Evolutionary conservation across 2,797 vertebrate species (phyloP).

Genomic region (Megaceryle alcyon): DNA sequence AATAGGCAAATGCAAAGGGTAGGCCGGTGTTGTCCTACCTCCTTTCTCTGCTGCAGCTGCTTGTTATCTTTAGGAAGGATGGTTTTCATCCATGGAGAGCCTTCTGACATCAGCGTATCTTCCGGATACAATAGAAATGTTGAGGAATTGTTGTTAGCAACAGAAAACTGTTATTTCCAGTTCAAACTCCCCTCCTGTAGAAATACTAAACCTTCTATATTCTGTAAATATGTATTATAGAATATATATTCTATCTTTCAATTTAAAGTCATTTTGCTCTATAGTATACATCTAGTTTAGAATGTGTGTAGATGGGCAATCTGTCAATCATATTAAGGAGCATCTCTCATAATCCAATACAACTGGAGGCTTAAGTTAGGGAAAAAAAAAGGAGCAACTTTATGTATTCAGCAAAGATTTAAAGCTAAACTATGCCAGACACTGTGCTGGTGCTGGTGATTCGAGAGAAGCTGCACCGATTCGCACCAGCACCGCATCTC

Average conservation of each 20-base stretch:
- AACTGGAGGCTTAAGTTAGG: background rate
- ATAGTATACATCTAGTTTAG: background rate
- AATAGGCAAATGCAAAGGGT: background rate
- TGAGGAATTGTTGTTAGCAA: background rate
- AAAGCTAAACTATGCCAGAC: too few species aligned
- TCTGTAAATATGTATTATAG: background rate
- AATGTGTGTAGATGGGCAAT: slow-evolving; percentile 48
- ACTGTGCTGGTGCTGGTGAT: background rate
- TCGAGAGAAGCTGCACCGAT: background rate
- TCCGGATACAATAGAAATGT: background rate
- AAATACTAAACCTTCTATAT: background rate
- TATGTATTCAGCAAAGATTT: background rate
- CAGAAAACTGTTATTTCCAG: background rate
- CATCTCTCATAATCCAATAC: slow-evolving; percentile 15
- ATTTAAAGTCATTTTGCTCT: slow-evolving; percentile 38
- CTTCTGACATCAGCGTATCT: background rate
- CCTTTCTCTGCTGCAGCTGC: background rate
- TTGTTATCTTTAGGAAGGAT: background rate
- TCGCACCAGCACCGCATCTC: background rate
- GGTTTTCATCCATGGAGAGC: background rate
- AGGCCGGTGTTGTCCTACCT: background rate
- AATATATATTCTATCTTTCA: background rate
- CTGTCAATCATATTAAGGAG: slow-evolving; percentile 37
- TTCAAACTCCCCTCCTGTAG: background rate
- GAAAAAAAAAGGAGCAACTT: background rate